Percentiles rank a stretch among this genome's conserved stretches.
Evolutionary conservation across 2,888 invertebrate species (phyloP).

Genomic region (Hydriomena furcata): DNA sequence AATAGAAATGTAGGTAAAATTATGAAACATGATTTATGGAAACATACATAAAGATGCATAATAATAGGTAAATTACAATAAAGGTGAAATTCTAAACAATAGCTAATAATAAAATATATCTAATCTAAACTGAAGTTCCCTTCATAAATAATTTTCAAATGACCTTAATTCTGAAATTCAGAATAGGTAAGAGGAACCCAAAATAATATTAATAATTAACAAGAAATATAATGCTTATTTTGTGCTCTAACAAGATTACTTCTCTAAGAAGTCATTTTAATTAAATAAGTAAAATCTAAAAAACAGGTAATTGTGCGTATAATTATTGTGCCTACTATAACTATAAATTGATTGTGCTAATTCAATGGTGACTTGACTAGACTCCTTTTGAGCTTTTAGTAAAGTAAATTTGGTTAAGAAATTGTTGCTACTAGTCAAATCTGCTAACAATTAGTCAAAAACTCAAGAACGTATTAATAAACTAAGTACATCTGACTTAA

Average conservation of each 20-base stretch:
- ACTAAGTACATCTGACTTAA: neutral
- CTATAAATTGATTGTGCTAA: constrained; percentile 44
- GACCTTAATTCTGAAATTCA: too few species aligned
- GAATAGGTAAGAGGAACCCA: too few species aligned
- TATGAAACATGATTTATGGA: constrained; percentile 3
- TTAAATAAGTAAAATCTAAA: constrained; percentile 1
- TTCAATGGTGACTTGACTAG: constrained; percentile 54
- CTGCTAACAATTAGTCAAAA: constrained; percentile 1
- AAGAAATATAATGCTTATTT: constrained; percentile 1
- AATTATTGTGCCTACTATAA: constrained; percentile 17
- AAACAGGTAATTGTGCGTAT: neutral
- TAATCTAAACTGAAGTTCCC: too few species aligned
- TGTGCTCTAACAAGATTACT: constrained; percentile 4
- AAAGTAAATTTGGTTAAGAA: neutral
- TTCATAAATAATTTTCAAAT: too few species aligned
- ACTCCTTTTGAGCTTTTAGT: constrained; percentile 45
- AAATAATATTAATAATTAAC: constrained; percentile 5
- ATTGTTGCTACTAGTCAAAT: neutral
- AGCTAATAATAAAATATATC: too few species aligned
- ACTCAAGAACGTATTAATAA: constrained; percentile 5
- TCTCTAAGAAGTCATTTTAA: neutral
- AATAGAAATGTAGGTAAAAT: constrained; percentile 19
- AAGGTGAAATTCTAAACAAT: too few species aligned
- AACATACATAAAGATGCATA: neutral
- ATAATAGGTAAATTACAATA: neutral